A percentile compares a stretch with the other conserved stretches of the same genome.
These are phyloP conservation scores for Axis porcinus DNA, from an alignment of 2,113 vertebrate species.

Conservation along the genomic window DNA sequence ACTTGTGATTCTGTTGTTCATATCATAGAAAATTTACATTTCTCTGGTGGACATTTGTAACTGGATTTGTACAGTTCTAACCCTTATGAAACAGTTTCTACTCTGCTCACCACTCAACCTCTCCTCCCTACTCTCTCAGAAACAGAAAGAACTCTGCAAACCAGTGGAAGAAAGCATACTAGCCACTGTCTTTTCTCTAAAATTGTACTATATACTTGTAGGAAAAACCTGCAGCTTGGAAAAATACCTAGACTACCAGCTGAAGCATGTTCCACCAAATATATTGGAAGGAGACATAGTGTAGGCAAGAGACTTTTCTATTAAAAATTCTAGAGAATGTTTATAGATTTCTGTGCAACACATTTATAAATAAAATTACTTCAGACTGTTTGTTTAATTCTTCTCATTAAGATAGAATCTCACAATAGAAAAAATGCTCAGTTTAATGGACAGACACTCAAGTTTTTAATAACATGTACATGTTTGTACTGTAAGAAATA, in stretches of 20 bases:
- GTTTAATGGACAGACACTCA: background rate
- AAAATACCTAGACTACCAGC: background rate
- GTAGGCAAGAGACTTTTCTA: background rate
- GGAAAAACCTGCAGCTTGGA: background rate
- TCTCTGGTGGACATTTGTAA: background rate
- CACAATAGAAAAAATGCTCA: background rate
- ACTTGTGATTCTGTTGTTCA: background rate
- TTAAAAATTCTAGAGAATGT: background rate
- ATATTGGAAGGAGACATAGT: fast-evolving
- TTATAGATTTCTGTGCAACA: background rate
- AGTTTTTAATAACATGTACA: background rate
- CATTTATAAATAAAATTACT: background rate
- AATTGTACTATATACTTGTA: background rate
- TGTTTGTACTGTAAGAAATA: background rate
- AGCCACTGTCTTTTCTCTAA: background rate
- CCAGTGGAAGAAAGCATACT: background rate
- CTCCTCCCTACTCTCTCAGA: background rate
- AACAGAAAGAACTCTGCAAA: background rate
- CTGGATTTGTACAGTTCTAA: background rate
- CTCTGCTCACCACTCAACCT: background rate
- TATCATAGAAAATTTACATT: background rate
- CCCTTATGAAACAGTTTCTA: background rate
- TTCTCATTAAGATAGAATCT: background rate
- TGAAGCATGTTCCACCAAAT: background rate
- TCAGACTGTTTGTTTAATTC: background rate